Conservation (phyloP, 2,888 invertebrate genomes). For the Cryptophagus acutangulus region DNA sequence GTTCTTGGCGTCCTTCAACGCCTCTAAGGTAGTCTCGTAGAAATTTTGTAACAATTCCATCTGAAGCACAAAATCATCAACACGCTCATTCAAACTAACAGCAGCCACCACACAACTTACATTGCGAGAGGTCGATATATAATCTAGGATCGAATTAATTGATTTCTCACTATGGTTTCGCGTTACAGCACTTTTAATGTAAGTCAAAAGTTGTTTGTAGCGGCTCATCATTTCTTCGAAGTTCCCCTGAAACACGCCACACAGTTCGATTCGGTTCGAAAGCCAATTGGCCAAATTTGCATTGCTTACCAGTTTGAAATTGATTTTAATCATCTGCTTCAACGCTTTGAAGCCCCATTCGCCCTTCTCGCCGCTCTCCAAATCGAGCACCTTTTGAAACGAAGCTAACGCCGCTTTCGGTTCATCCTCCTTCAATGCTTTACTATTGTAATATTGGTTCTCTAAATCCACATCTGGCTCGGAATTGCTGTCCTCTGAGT, state of each 20-base stretch:
- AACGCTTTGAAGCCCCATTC: slow-evolving; percentile 99
- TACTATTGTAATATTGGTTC: slow-evolving; percentile 99
- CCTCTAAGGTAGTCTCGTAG: slow-evolving; percentile 94
- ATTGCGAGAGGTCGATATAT: slow-evolving; percentile 98
- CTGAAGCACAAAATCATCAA: slow-evolving; percentile 52
- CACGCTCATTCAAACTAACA: slow-evolving; percentile 3
- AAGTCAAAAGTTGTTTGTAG: slow-evolving; percentile 93
- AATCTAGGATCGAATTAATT: slow-evolving; percentile 98
- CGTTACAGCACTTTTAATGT: slow-evolving; percentile 98
- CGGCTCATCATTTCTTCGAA: slow-evolving; percentile 67
- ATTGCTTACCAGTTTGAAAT: slow-evolving; percentile 80
- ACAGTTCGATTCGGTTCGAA: slow-evolving; percentile 3
- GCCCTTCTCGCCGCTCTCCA: slow-evolving; percentile 97
- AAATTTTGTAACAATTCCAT: slow-evolving; percentile 98
- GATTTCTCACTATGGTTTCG: slow-evolving; percentile 99
- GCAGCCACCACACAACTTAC: slow-evolving; percentile 62
- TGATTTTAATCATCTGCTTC: slow-evolving; percentile 99
- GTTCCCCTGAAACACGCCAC: slow-evolving; percentile 60
- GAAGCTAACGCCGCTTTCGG: slow-evolving; percentile 86
- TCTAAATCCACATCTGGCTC: slow-evolving; percentile 99
- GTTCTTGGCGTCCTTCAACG: slow-evolving; percentile 95
- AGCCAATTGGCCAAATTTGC: slow-evolving; percentile 4
- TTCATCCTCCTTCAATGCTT: slow-evolving; percentile 95
- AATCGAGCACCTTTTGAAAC: slow-evolving; percentile 91
- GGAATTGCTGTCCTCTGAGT: slow-evolving; percentile 97